Evolutionary conservation across 2,113 vertebrate species (phyloP).

Genomic region (Phrynosoma platyrhinos): DNA sequence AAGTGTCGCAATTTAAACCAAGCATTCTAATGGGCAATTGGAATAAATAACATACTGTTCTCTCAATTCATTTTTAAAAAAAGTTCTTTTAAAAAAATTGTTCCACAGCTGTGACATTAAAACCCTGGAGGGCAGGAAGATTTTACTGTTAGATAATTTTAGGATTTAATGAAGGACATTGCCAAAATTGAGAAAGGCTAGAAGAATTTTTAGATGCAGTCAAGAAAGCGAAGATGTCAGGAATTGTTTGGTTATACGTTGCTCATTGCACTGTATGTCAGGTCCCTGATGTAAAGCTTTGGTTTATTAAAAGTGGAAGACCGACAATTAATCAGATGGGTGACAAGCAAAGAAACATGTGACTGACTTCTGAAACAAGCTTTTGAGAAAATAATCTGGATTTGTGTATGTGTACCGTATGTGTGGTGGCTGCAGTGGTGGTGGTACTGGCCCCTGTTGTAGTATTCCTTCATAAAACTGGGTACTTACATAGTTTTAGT

Average conservation of each 20-base stretch:
- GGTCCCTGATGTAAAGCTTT: neutral
- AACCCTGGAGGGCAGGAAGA: neutral
- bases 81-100: neutral
- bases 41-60: neutral
- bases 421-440: neutral
- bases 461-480: neutral
- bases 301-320: neutral
- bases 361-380: neutral
- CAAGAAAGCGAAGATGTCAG: neutral
- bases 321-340: neutral
- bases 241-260: neutral
- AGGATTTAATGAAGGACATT: constrained; percentile 13
- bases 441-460: neutral
- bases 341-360: neutral
- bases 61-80: neutral
- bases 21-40: neutral
- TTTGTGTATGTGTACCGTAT: too few species aligned
- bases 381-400: neutral
- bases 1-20: neutral
- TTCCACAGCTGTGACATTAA: neutral
- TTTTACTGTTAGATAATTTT: constrained; percentile 1
- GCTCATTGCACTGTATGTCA: constrained; percentile 1
- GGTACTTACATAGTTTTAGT: neutral
- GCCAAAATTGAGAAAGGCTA: neutral
- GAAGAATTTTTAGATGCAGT: constrained; percentile 5